Conservation (phyloP, 2,888 invertebrate genomes). For the Rotaria socialis region DNA sequence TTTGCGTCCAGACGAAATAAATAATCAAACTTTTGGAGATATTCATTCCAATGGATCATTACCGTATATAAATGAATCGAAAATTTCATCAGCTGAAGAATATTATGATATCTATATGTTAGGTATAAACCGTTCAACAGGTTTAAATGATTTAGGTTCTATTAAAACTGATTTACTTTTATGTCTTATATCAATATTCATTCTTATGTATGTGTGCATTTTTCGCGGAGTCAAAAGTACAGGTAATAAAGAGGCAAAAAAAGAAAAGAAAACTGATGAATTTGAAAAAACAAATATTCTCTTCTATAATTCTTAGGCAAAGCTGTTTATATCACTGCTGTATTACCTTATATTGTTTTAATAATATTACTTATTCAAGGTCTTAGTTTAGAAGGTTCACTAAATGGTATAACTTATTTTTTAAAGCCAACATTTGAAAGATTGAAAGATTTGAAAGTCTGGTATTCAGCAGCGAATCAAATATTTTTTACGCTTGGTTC, state of each 20-base stretch:
- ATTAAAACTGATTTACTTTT: conserved; percentile 56
- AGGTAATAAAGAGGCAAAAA: conserved; percentile 48
- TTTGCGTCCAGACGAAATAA: neutral
- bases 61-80: neutral
- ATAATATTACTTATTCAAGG: conserved; percentile 77
- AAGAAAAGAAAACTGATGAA: neutral
- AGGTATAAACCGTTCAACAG: conserved; percentile 53
- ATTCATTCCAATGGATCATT: neutral
- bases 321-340: conserved; percentile 90
- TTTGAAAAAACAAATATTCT: neutral
- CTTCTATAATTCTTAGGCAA: conserved; percentile 56
- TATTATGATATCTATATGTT: conserved; percentile 44
- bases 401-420: conserved; percentile 79
- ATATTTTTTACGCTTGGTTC: conserved; percentile 91
- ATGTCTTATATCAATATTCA: conserved; percentile 56
- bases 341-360: conserved; percentile 83
- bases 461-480: conserved; percentile 89
- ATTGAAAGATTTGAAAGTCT: conserved; percentile 54
- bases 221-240: conserved; percentile 60
- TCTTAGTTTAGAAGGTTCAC: conserved; percentile 77
- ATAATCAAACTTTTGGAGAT: neutral
- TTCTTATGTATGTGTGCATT: conserved; percentile 58
- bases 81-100: conserved; percentile 44
- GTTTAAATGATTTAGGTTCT: conserved; percentile 54
- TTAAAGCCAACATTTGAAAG: conserved; percentile 63